Base-by-base conservation (phyloP, 2,113 vertebrate genomes). In the Martes martes region DNA sequence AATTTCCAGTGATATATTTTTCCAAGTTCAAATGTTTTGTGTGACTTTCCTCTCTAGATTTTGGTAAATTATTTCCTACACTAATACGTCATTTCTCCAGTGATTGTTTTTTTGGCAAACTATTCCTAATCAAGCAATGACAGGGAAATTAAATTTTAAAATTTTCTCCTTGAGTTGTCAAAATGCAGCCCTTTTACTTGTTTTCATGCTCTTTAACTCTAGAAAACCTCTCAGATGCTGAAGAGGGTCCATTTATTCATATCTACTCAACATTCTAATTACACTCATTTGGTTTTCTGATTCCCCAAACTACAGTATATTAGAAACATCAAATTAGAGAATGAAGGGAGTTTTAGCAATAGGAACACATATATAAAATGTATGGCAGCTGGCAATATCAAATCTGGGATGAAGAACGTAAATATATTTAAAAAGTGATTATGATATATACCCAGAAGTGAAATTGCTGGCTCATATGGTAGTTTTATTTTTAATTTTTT, bases 21-120 rank as follows among this genome's bases (percentile, higher is more conserved):
- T 92, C 24, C 16, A 59, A 84, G 39, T 91, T 93, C 26, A 84
- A 97, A 94, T 84, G 6, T 92, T 95, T 85, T n/a, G 4, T 94
- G 28, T 95, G 45, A 84, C 26, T 95, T 85, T 96, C 23, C 69
- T 82, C 21, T 89, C 57, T 76, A 82, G 33, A 86, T 89, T 71
- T 93, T 94, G 36, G 11, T 71, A 80, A 79, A 9, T 88, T 95
- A 85, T 93, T 89, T 93, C 52, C 15, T 84, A 28, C 0, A 65
- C 42, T 50, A 89, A 14, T 14, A 78, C 1, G 88, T 76, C 18
- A 89, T 76, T 96, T 24, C n/a, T 87, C 10, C 63, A 73, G 24
- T 79, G 59, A 57, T 33, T 69, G 67, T 9, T 74, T 61, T 24
- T 59, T 59, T 59, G 33, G 52, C 50, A 89, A 89, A 84, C 6